phyloP scores from a whole-genome alignment of 2,113 vertebrate genomes.

The Erythrocebus patas region DNA sequence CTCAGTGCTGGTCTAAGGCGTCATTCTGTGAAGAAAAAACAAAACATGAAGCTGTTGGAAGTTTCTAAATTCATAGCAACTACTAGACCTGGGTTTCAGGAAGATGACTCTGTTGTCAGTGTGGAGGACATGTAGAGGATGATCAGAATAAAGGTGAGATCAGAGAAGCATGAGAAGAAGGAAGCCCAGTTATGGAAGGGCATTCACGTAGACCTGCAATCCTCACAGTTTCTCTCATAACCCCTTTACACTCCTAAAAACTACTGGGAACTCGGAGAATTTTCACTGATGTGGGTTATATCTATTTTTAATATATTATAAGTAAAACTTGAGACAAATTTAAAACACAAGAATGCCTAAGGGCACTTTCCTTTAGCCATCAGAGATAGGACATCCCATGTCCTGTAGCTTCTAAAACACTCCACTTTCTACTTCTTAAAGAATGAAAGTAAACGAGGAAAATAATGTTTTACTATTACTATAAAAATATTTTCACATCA shows the following conservation, averaged over 20 bases:
- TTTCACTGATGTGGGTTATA: background rate
- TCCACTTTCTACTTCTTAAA: background rate
- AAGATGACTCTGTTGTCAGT: background rate
- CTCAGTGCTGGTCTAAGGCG: background rate
- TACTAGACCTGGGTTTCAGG: background rate
- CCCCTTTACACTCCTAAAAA: background rate
- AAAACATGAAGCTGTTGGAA: background rate
- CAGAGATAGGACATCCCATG: background rate
- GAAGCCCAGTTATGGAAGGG: background rate
- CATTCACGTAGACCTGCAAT: fast-evolving
- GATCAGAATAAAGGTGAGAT: background rate
- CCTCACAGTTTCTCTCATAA: background rate
- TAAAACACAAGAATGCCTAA: background rate
- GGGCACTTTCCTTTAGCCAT: background rate
- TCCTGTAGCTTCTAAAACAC: background rate
- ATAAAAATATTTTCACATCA: background rate
- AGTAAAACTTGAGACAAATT: background rate
- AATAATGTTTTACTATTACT: background rate
- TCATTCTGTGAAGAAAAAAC: background rate
- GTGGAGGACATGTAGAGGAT: background rate
- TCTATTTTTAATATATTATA: background rate
- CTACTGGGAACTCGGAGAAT: background rate
- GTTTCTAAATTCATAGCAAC: background rate
- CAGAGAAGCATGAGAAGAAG: background rate
- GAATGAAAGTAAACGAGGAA: background rate